Evolutionary conservation across 1,140 invertebrate genomes (phyloP), one percentile per base, ranked within the genome.

Genomic region (Saccostrea cuccullata): DNA sequence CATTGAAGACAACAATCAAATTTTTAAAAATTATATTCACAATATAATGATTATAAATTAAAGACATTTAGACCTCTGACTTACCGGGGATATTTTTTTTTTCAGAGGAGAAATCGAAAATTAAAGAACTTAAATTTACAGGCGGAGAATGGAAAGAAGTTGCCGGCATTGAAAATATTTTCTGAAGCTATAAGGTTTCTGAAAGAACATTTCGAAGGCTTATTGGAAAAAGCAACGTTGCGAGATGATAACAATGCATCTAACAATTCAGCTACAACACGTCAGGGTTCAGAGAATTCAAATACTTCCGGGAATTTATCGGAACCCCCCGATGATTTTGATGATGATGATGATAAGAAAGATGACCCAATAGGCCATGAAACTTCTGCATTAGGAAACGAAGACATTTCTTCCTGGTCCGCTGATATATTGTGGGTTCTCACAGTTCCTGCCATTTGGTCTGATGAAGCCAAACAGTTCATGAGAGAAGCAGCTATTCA

Each of bases 371-470:
- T 36, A 36, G 2, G 30, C 30, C 30, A 36, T 36, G 30, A 36
- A 36, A 36, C 30, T 36, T 36, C 30, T 36, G 30, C 30, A 36
- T 36, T 36, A 36, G 30, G 30, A 36, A 36, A 36, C 30, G 2
- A 36, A 47, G 9, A 60, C 58, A 5, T 60, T 60, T 58, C 20
- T 4, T 13, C 58, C 3, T 60, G 13, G 58, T 60, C 58, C 6
- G 40, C 73, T 17, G 88, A 89, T 8, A 84, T 89, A 8, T 40
- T 82, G 13, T 89, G 88, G 88, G 77, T 86, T 17, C 17, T 89
- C 23, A 89, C 88, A 4, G 88, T 89, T 67, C 88, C 88, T 11
- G 85, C 88, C 20, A 89, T 89, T 5, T 89, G 88, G 88, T 82
- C 84, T 15, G 88, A 89, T 23, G 88, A 70, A 15, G 88, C 88